Conservation (phyloP, 2,888 invertebrate species). For the Actias luna region DNA sequence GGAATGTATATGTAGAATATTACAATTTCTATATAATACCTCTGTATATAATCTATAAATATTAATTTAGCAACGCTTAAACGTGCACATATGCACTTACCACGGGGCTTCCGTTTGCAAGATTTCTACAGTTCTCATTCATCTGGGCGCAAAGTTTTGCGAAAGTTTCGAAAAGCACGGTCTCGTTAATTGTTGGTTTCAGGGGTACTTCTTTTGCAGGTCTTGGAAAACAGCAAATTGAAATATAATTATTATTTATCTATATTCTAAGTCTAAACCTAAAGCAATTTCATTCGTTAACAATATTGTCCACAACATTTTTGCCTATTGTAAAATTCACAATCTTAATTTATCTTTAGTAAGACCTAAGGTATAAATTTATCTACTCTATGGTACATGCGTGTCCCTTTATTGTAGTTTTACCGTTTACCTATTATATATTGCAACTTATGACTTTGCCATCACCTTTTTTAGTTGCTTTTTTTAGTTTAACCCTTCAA, state of each 20-base stretch:
- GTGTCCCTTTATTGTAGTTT: too few relatives aligned
- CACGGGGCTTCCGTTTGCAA: constrained; percentile 31
- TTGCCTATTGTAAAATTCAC: too few relatives aligned
- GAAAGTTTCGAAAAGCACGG: constrained; percentile 61
- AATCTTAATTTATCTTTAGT: too few relatives aligned
- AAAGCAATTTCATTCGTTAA: neutral
- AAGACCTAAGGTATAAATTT: too few relatives aligned
- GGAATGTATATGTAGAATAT: neutral
- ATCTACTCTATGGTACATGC: too few relatives aligned
- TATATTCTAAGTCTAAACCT: neutral
- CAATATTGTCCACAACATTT: too few relatives aligned
- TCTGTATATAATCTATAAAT: too few relatives aligned
- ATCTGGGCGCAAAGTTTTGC: constrained; percentile 65
- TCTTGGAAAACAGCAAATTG: constrained; percentile 28
- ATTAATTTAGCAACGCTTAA: neutral
- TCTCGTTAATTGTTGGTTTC: constrained; percentile 46
- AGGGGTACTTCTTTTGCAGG: constrained; percentile 37
- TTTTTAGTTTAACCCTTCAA: too few relatives aligned
- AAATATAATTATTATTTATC: neutral
- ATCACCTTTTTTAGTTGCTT: too few relatives aligned
- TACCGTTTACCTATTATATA: too few relatives aligned
- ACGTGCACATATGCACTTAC: constrained; percentile 36
- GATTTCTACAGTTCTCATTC: constrained; percentile 42
- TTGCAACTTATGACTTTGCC: too few relatives aligned
- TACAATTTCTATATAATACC: neutral